Percentiles rank a stretch among this genome's conserved stretches.
phyloP scores from a whole-genome alignment of 2,113 vertebrate species.

The Neolamprologus kungweensis region DNA sequence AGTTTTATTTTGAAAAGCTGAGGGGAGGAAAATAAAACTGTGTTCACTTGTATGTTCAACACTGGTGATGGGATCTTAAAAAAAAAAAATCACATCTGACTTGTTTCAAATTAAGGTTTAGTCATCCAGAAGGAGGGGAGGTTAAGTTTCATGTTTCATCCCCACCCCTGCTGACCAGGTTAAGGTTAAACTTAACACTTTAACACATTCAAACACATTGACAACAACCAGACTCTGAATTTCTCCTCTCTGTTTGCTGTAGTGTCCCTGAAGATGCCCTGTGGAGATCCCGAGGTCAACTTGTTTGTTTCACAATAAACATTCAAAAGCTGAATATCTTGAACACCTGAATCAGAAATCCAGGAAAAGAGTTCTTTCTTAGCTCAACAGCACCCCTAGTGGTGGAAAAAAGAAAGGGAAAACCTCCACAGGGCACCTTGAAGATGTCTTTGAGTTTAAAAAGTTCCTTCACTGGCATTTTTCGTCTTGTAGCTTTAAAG shows the following conservation, averaged over 20 bases:
- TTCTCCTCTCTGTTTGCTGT: neutral
- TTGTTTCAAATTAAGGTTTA: neutral
- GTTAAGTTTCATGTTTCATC: neutral
- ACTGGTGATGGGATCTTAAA: neutral
- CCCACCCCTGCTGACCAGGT: neutral
- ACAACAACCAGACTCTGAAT: neutral
- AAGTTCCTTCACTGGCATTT: neutral
- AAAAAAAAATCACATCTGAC: neutral
- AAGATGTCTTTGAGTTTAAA: neutral
- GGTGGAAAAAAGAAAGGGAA: neutral
- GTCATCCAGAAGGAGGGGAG: neutral
- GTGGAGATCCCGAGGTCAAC: neutral
- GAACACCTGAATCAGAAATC: neutral
- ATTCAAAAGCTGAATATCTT: neutral
- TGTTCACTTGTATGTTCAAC: neutral
- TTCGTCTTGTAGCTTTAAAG: neutral
- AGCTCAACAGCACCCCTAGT: neutral
- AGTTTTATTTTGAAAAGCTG: neutral
- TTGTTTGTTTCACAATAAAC: neutral
- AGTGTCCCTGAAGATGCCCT: neutral
- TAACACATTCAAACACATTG: neutral
- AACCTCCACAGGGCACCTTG: neutral
- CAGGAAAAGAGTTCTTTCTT: neutral
- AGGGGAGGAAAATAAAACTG: neutral
- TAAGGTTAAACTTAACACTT: neutral